Conservation (phyloP, 2,888 invertebrate species). For the Gortyna flavago region DNA sequence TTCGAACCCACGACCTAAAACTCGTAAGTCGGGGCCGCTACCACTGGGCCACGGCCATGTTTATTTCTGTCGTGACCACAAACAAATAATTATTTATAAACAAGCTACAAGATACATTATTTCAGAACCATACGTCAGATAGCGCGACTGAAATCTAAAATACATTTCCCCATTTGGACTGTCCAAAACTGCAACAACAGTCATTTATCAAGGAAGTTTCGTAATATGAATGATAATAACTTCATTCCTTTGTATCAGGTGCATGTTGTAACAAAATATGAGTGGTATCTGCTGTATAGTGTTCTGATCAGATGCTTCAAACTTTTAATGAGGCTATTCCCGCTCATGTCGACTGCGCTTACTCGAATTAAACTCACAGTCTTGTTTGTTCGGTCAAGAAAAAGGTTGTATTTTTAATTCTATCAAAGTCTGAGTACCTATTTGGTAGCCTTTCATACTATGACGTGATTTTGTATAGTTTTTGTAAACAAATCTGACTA, state of each 20-base stretch:
- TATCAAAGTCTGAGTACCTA: neutral
- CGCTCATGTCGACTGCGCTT: constrained; percentile 69
- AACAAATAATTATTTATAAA: constrained; percentile 27
- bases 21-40: neutral
- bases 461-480: neutral
- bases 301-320: constrained; percentile 65
- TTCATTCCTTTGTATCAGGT: constrained; percentile 71
- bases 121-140: constrained; percentile 50
- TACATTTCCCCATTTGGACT: constrained; percentile 74
- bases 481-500: neutral
- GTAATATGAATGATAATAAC: constrained; percentile 83
- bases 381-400: neutral
- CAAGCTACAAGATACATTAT: constrained; percentile 40
- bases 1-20: neutral
- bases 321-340: constrained; percentile 79
- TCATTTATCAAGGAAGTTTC: constrained; percentile 84
- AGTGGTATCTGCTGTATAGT: constrained; percentile 46
- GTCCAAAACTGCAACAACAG: constrained; percentile 78
- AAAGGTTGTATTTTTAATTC: neutral
- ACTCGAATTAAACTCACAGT: neutral
- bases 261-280: constrained; percentile 45
- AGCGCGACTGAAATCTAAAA: constrained; percentile 67
- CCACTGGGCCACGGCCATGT: neutral
- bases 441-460: neutral
- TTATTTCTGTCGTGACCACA: neutral